Conservation (phyloP, 2,888 invertebrate genomes). For the Andrena praecox region DNA sequence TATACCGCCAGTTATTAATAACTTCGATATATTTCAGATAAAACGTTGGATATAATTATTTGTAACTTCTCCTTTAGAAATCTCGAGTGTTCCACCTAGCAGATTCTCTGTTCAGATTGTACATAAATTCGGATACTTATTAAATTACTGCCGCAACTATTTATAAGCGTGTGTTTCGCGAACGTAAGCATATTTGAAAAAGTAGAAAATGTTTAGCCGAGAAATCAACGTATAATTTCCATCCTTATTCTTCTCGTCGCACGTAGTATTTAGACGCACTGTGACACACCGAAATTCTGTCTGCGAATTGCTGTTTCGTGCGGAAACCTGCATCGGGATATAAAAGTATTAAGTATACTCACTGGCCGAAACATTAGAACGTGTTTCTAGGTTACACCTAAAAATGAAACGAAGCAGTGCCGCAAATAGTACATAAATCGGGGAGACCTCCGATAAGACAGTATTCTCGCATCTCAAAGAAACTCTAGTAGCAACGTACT, state of each 20-base stretch:
- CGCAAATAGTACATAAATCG: background rate
- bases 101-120: background rate
- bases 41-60: background rate
- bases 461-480: background rate
- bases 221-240: background rate
- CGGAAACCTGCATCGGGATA: background rate
- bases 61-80: background rate
- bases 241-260: background rate
- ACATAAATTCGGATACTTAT: background rate
- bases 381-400: constrained; percentile 5
- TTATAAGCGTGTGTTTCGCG: background rate
- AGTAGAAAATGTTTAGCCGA: background rate
- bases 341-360: background rate
- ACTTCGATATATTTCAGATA: background rate
- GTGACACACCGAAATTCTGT: background rate
- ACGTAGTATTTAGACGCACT: background rate
- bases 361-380: background rate
- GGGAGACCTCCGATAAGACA: background rate
- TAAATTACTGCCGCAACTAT: background rate
- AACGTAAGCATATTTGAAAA: background rate
- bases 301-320: background rate
- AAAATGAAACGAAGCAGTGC: background rate
- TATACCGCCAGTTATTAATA: background rate
- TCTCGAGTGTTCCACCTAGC: background rate
- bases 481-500: background rate